Base-by-base conservation (phyloP, 2,888 invertebrate species). In the Nomada fabriciana region DNA sequence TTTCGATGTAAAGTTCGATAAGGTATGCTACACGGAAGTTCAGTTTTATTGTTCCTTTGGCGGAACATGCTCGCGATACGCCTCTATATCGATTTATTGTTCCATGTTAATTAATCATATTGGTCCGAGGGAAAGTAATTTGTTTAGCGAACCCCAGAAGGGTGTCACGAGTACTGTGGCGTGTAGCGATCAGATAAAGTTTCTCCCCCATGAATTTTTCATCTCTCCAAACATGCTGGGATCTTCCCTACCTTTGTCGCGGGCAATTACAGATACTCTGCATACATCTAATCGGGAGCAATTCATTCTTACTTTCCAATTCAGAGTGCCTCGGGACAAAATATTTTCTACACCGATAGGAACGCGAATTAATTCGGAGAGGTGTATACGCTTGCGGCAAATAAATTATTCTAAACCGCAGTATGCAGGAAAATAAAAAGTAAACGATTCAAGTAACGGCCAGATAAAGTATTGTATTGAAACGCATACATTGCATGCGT, bases 51-150 rank as follows among this genome's bases (percentile, higher is more conserved):
- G 23, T 53, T 53, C 15, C 25, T 43, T 63, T 5, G 36, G 52
- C 4, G 7, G 50, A 42, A 2, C 1, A 20, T 18, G 15, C n/a
- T 25, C 10, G 29, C 4, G 13, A 64, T 43, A 47, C 59, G n/a
- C 63, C 68, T 18, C 25, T 42, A n/a, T 64, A 73, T 80, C 69
- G 68, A 77, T 69, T 69, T 57, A 69, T 64, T 65, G 60, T 69
- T 69, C n/a, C 73, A 36, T 29, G 64, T 69, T 76, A 82, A 81
- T 81, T 82, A 82, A 81, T 82, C 82, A 76, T 72, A 76, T 73
- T 50, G 68, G 68, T 77, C 61, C 42, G 64, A 81, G 73, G 57
- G 77, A 65, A 42, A 55, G 73, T 64, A 81, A 73, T 81, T 78
- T 81, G 78, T 77, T 65, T 53, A 55, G 70, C 47, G 55, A 50